phyloP scores from a whole-genome alignment of 1,140 invertebrate genomes.

The Leptinotarsa undecemlineata region DNA sequence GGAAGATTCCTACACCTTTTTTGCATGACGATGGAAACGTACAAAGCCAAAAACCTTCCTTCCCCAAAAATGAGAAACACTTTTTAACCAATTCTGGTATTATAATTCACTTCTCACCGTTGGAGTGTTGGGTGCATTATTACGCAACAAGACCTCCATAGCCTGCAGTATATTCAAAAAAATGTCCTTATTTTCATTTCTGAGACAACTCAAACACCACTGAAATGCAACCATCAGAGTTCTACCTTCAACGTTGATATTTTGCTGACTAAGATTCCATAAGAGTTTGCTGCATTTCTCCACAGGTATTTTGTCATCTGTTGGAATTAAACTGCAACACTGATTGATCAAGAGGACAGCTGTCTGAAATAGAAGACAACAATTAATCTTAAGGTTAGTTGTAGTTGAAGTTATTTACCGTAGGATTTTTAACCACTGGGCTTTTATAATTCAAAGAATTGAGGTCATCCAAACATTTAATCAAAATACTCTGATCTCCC shows the following conservation, averaged over 20 bases:
- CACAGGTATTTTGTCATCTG: conserved; percentile 54
- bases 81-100: too few relatives aligned
- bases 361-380: conserved; percentile 48
- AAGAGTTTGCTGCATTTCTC: conserved; percentile 56
- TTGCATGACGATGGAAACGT: too few relatives aligned
- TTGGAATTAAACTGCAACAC: conserved; percentile 53
- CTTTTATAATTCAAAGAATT: conserved; percentile 55
- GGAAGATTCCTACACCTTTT: too few relatives aligned
- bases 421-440: conserved; percentile 49
- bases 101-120: conserved; percentile 40
- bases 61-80: not conserved
- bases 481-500: conserved; percentile 54
- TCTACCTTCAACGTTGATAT: conserved; percentile 50
- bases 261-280: conserved; percentile 51
- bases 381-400: not conserved
- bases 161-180: conserved; percentile 48
- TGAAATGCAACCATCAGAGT: conserved; percentile 51
- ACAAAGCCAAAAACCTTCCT: too few relatives aligned
- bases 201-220: conserved; percentile 55
- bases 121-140: conserved; percentile 43
- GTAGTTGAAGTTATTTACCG: conserved; percentile 49
- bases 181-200: conserved; percentile 43
- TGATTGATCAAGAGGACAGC: conserved; percentile 56
- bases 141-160: conserved; percentile 43
- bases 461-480: conserved; percentile 54